Evolutionary conservation across 2,113 vertebrate genomes (phyloP).

Genomic region (Cercopithecus mona): DNA sequence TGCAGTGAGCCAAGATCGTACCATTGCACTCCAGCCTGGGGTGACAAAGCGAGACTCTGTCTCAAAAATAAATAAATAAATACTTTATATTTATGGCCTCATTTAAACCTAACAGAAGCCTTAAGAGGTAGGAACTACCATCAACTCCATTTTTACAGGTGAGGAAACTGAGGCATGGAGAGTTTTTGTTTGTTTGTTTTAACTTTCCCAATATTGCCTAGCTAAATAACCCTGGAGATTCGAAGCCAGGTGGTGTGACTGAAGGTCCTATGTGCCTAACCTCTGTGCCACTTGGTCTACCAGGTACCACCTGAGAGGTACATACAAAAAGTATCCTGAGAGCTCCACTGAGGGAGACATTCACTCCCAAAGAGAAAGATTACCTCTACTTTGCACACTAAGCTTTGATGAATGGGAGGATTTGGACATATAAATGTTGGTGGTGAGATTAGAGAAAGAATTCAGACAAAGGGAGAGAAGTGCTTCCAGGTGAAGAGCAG

Average conservation of each 20-base stretch:
- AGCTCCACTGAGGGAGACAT: background rate
- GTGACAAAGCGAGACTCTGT: too few species aligned
- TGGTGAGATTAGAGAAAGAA: background rate
- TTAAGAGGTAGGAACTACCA: background rate
- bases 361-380: background rate
- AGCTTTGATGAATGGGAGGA: background rate
- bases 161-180: background rate
- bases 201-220: background rate
- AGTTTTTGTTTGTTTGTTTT: background rate
- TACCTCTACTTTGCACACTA: background rate
- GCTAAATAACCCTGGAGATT: background rate
- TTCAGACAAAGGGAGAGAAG: background rate
- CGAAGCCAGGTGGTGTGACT: background rate
- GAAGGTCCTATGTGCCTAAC: background rate
- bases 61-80: background rate
- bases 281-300: background rate
- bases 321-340: background rate
- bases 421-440: background rate
- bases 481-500: background rate
- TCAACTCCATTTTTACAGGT: background rate
- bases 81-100: background rate
- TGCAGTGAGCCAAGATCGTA: too few species aligned
- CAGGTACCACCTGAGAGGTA: background rate
- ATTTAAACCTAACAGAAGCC: constrained; percentile 5
- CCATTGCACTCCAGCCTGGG: too few species aligned